Conservation (phyloP, 2,113 vertebrate genomes). For the Megalops atlanticus region DNA sequence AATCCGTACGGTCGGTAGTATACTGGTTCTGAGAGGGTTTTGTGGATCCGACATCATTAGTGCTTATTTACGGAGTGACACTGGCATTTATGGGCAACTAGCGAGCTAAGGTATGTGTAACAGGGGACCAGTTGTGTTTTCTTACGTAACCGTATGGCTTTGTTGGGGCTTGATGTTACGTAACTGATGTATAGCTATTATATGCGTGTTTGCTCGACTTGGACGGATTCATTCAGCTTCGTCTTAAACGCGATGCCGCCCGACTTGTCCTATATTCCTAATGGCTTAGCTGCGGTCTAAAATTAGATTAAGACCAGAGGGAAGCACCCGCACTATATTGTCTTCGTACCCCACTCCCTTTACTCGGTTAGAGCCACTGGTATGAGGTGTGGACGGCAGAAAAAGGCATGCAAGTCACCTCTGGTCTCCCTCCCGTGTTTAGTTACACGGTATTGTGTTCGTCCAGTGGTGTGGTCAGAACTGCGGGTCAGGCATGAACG, state of each 20-base stretch:
- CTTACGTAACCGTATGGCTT: slow-evolving; percentile 1
- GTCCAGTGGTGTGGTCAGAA: not conserved
- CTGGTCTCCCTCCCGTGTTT: not conserved
- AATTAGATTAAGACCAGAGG: not conserved
- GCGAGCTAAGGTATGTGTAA: not conserved
- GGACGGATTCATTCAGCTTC: slow-evolving; percentile 4
- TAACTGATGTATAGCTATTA: not conserved
- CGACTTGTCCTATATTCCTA: not conserved
- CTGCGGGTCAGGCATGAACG: not conserved
- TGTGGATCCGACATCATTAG: not conserved
- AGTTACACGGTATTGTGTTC: not conserved
- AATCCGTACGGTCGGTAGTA: not conserved
- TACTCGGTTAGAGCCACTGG: not conserved
- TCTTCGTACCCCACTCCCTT: not conserved
- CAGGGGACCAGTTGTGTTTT: not conserved
- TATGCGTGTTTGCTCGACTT: not conserved
- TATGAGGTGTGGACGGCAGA: not conserved
- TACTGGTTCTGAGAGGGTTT: not conserved
- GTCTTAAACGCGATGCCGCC: not conserved
- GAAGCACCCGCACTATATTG: not conserved
- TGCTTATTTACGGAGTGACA: not conserved
- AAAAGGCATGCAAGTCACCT: not conserved
- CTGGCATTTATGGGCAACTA: not conserved
- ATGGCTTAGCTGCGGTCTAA: not conserved
- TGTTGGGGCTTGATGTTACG: not conserved